A percentile compares a stretch with the other conserved stretches of the same genome.
Conservation (phyloP, 2,113 vertebrate genomes). For the Parus major region DNA sequence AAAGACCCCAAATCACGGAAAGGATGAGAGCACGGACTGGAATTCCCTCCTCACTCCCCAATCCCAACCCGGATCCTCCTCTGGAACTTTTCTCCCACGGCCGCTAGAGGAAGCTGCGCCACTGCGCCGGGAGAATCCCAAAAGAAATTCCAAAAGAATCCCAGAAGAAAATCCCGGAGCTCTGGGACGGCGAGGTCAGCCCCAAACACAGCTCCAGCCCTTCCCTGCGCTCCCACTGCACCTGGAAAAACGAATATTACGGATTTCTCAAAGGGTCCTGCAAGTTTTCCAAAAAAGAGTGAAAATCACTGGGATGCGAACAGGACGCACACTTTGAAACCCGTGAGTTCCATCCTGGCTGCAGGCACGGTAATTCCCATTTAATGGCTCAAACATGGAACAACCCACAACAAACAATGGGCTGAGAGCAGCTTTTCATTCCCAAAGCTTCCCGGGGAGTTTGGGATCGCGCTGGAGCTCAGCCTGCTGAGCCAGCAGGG, state of each 20-base stretch:
- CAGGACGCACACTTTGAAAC: neutral
- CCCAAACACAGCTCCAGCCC: accelerated
- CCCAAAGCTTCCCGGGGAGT: neutral
- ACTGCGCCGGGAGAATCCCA: neutral
- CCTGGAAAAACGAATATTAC: accelerated
- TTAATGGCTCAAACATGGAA: neutral
- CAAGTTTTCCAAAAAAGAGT: neutral
- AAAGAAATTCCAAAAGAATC: no score
- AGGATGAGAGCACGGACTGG: accelerated
- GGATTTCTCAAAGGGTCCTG: no score
- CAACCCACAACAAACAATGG: neutral
- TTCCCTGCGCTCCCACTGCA: neutral
- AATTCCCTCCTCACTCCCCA: neutral
- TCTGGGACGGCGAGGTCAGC: accelerated
- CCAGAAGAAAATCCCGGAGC: neutral
- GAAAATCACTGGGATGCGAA: neutral
- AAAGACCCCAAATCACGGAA: neutral
- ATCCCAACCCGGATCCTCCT: neutral
- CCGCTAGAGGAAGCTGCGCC: slow-evolving; percentile 59
- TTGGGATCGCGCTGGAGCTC: neutral
- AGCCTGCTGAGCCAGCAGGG: neutral
- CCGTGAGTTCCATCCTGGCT: neutral
- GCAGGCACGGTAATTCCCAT: neutral
- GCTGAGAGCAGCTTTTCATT: neutral
- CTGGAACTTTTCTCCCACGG: neutral